Conservation (phyloP, 2,888 invertebrate genomes). For the Halictus ligatus region DNA sequence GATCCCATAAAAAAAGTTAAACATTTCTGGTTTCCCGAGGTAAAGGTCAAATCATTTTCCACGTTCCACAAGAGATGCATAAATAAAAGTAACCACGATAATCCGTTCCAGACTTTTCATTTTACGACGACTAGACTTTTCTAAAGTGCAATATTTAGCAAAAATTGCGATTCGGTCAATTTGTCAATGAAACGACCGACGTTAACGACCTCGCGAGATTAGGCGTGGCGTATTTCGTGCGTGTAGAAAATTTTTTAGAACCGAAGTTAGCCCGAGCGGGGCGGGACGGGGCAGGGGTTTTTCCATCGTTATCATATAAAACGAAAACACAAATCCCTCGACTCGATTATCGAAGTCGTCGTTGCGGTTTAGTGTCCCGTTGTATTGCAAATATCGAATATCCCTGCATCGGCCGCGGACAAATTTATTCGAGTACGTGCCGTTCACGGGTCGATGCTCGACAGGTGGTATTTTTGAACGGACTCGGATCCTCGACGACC, state of each 20-base stretch:
- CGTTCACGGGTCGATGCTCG: slow-evolving; percentile 21
- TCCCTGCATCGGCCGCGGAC: background rate
- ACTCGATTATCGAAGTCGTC: slow-evolving; percentile 26
- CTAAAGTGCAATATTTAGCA: background rate
- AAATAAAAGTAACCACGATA: too few relatives aligned
- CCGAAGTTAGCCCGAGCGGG: background rate
- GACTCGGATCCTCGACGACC: background rate
- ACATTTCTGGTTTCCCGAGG: too few relatives aligned
- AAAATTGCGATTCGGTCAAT: too few relatives aligned
- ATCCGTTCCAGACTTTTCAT: too few relatives aligned
- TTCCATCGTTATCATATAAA: slow-evolving; percentile 7
- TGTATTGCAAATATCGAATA: slow-evolving; percentile 27
- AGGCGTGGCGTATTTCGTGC: background rate
- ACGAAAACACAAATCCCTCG: slow-evolving; percentile 5
- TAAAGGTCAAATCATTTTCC: too few relatives aligned
- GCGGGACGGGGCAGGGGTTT: background rate
- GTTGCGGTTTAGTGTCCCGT: slow-evolving; percentile 7
- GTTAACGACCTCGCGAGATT: too few relatives aligned
- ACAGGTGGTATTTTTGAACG: slow-evolving; percentile 52
- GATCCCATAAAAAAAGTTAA: too few relatives aligned
- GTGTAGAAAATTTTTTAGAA: background rate
- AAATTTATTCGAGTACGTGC: slow-evolving; percentile 44
- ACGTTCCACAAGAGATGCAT: too few relatives aligned
- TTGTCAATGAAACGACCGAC: too few relatives aligned
- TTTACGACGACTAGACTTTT: too few relatives aligned